A percentile compares a stretch with the other conserved stretches of the same genome.
phyloP scores from a whole-genome alignment of 2,888 invertebrate genomes.

The Laspeyria flexula region DNA sequence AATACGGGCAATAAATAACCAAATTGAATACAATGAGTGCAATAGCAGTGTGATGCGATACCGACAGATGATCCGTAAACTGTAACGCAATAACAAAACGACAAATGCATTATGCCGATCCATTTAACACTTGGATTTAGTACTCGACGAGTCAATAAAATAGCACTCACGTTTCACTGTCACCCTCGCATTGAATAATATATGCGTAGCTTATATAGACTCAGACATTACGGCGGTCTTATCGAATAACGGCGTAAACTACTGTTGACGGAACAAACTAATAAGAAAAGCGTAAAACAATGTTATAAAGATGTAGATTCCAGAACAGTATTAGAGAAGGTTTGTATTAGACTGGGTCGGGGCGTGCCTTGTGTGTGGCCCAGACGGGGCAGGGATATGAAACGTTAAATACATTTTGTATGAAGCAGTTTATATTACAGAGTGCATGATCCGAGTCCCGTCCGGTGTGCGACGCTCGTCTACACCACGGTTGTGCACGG shows the following conservation, averaged over 20 bases:
- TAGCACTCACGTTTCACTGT: constrained; percentile 21
- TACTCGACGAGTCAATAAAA: constrained; percentile 42
- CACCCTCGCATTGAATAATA: constrained; percentile 5
- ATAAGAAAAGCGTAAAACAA: too few relatives aligned
- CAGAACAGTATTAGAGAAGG: too few relatives aligned
- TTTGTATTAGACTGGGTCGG: too few relatives aligned
- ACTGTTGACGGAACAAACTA: too few relatives aligned
- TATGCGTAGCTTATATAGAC: not conserved
- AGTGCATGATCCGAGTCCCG: too few relatives aligned
- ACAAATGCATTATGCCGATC: constrained; percentile 46
- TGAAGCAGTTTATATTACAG: too few relatives aligned
- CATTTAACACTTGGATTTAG: constrained; percentile 51
- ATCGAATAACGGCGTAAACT: not conserved
- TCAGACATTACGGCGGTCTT: constrained; percentile 9
- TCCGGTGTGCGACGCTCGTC: too few relatives aligned
- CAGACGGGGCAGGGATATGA: too few relatives aligned
- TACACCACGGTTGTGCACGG: too few relatives aligned
- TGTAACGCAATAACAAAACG: constrained; percentile 22
- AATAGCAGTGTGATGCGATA: constrained; percentile 8
- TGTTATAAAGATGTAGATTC: too few relatives aligned
- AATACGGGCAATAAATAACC: not conserved
- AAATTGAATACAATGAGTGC: constrained; percentile 36
- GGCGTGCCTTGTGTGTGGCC: too few relatives aligned
- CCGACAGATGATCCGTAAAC: constrained; percentile 28
- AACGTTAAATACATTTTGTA: too few relatives aligned